Evolutionary conservation across 1,140 invertebrate species (phyloP), one percentile per base, ranked within the genome.

Genomic region (Spodoptera litura): DNA sequence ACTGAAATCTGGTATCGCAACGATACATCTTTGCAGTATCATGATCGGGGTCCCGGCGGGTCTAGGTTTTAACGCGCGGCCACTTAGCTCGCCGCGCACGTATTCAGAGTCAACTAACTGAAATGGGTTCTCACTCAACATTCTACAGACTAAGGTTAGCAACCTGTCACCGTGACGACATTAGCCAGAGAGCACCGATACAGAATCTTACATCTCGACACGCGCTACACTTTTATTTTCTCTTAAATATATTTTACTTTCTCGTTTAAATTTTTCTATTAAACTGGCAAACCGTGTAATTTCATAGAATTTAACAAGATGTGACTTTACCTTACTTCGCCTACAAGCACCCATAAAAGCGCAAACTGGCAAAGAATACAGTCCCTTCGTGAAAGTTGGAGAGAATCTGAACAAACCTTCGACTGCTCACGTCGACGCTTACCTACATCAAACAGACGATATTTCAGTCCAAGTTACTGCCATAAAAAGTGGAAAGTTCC

Each of bases 101-200:
- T 74, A 59, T 61, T 61, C 38, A 74, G 56, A 74, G 71, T 74
- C 71, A 74, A 74, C 71, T 74, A 74, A 74, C 71, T 74, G 56
- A 74, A 74, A 74, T 74, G 71, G 71, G 71, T 74, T 74, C 62
- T 49, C 62, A 49, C 62, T 66, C 62, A 44, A 49, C n/a, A 38
- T 49, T 49, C 62, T 56, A 58, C 53, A 61, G 56, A 44, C 31
- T 15, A 44, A 59, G 56, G 55, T 58, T 59, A 49, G 12, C 55
- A 61, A 74, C 56, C 71, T 61, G 71, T 74, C 71, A 74, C 71
- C 38, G 71, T 12, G 15, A 44, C 11, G 20, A 59, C 31, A 61
- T 35, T 49, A 74, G 20, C 55, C 27, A 10, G 27, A 13, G 31
- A 44, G 10, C 62, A n/a, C 20, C 35, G 38, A 44, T 44, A 49